Conservation (phyloP, 2,113 vertebrate genomes). For the Nipponia nippon region DNA sequence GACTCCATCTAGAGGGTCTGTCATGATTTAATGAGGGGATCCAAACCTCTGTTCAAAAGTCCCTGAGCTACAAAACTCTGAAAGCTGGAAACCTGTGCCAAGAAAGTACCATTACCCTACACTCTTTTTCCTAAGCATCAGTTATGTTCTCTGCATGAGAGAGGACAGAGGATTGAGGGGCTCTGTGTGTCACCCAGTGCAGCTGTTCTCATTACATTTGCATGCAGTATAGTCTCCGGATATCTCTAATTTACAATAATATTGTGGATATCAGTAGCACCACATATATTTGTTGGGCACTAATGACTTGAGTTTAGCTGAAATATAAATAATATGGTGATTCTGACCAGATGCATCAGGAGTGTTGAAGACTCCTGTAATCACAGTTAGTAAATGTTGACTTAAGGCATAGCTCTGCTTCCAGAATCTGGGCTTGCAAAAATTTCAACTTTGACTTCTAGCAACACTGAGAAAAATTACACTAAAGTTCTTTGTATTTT, state of each 20-base stretch:
- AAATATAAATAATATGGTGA: background rate
- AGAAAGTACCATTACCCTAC: background rate
- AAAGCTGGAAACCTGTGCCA: background rate
- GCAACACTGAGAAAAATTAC: background rate
- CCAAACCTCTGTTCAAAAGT: background rate
- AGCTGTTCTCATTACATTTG: background rate
- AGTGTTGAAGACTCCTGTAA: background rate
- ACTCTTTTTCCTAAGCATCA: background rate
- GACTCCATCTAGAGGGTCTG: background rate
- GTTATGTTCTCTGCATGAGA: background rate
- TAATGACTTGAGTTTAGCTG: background rate
- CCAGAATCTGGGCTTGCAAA: background rate
- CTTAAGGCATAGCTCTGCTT: background rate
- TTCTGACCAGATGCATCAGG: background rate
- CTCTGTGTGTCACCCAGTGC: background rate
- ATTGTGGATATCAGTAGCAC: background rate
- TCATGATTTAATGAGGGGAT: background rate
- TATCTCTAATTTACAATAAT: background rate
- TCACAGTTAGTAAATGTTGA: background rate
- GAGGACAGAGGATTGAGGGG: background rate
- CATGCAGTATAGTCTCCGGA: background rate
- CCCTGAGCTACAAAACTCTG: background rate
- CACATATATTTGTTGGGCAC: background rate
- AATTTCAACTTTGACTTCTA: background rate
- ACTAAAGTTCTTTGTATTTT: background rate